Base-by-base conservation (phyloP, 2,797 vertebrate species). In the Sciurus vulgaris region DNA sequence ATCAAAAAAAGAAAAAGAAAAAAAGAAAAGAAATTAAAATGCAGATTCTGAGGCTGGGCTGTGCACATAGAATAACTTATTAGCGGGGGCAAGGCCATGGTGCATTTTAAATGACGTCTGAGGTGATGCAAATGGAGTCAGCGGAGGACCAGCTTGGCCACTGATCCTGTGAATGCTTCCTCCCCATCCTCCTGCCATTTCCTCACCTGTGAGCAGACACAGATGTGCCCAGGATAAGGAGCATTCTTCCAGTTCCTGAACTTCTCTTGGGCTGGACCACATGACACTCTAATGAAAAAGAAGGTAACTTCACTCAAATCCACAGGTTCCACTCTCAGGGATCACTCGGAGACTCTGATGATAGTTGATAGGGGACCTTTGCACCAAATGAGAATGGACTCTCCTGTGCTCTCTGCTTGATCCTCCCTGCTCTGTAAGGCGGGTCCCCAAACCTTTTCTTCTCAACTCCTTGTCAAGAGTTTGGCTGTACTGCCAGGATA, bases 371-470 rank as follows among this genome's bases (percentile, higher is more conserved):
- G 14, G n/a, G 14, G 41, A 22, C 3, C 26, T 63, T 81, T 6
- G 33, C 65, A 35, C 47, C 67, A 63, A 61, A 35, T 12, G 3
- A 35, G 63, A 63, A 67, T 33, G 24, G 9, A 24, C 61, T n/a
- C 59, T 12, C 18, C 0, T 0, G 28, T 1, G 0, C 22, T n/a
- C 33, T 51, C 26, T 24, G 4, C 12, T 70, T 33, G 26, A 33
- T 7, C 47, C 81, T 79, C 22, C 1, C 28, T 67, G 24, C 63
- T n/a, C 30, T 11, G 2, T 9, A 47, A 24, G 17, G 72, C 26
- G 56, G 65, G 33, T 13, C n/a, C 91, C 54, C 72, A 74, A 69
- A 56, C 7, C 18, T 0, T 0, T 41, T 67, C 74, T 91, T 65
- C 59, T 61, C 51, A 51, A 35, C 7, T 44, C 4, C 4, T 69